Conservation (phyloP, 2,113 vertebrate species). For the Pagrus major region DNA sequence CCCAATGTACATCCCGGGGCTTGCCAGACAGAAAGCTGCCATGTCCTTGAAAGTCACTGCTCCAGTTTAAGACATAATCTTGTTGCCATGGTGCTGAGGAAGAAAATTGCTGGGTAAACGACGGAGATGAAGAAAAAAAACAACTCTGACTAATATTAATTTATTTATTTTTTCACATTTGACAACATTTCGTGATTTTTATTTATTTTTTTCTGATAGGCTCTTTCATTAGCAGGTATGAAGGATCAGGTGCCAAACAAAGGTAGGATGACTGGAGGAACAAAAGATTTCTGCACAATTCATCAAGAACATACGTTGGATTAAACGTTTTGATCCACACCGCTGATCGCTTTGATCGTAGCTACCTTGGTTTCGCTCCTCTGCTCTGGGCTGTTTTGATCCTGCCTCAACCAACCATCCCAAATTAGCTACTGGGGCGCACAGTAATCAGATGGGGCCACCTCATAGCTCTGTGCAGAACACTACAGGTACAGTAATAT, state of each 20-base stretch:
- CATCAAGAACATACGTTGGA: background rate
- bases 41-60: slow-evolving; percentile 53
- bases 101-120: slow-evolving; percentile 18
- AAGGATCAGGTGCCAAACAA: background rate
- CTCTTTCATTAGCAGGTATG: background rate
- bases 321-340: slow-evolving; percentile 19
- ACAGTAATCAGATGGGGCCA: slow-evolving; percentile 30
- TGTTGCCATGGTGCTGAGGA: slow-evolving; percentile 45
- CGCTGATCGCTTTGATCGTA: slow-evolving; percentile 21
- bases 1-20: slow-evolving; percentile 13
- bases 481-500: slow-evolving; percentile 23
- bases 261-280: background rate
- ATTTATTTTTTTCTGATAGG: background rate
- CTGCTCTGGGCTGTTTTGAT: slow-evolving; percentile 28
- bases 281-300: background rate
- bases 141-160: background rate
- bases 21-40: slow-evolving; percentile 19
- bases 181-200: background rate
- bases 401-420: slow-evolving; percentile 26
- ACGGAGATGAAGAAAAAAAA: background rate
- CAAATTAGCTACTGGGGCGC: slow-evolving; percentile 10
- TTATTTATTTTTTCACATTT: background rate
- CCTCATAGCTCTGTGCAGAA: background rate
- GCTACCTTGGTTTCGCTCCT: background rate
- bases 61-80: slow-evolving; percentile 36